A percentile compares a stretch with the other conserved stretches of the same genome.
Conservation (phyloP, 2,888 invertebrate species). For the Hanleya hanleyi region DNA sequence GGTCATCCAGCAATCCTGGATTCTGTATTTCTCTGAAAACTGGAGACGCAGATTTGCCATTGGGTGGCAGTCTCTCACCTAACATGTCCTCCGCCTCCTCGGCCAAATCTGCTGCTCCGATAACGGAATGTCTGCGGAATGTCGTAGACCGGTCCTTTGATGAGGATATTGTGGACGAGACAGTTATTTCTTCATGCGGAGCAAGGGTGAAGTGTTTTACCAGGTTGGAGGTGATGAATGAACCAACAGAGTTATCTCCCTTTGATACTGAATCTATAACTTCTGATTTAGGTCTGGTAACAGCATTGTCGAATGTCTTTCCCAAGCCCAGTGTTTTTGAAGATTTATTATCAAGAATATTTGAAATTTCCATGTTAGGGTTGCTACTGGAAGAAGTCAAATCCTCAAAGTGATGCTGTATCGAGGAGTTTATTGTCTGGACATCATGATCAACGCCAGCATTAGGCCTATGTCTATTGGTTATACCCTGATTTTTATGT, state of each 20-base stretch:
- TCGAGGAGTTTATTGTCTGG: background rate
- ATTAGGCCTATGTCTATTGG: too few species aligned
- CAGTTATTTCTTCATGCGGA: constrained; percentile 2
- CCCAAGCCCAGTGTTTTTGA: background rate
- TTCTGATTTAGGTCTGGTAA: too few species aligned
- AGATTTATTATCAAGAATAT: background rate
- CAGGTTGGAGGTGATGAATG: background rate
- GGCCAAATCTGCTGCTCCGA: background rate
- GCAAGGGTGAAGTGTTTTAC: background rate
- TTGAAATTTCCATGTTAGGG: background rate
- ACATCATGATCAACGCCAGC: background rate
- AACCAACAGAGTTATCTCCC: background rate
- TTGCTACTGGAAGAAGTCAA: background rate
- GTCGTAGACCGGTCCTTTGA: background rate
- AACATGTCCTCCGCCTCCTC: background rate
- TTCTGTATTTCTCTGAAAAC: background rate
- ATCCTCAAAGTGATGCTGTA: background rate
- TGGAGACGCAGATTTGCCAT: background rate
- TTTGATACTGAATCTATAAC: too few species aligned
- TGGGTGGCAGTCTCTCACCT: background rate
- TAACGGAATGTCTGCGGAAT: background rate
- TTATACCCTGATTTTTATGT: too few species aligned
- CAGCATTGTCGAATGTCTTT: background rate
- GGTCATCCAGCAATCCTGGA: background rate
- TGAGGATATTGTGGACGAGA: background rate